A percentile compares a stretch with the other conserved stretches of the same genome.
Conservation (phyloP, 2,888 invertebrate species). For the Volucella inanis region DNA sequence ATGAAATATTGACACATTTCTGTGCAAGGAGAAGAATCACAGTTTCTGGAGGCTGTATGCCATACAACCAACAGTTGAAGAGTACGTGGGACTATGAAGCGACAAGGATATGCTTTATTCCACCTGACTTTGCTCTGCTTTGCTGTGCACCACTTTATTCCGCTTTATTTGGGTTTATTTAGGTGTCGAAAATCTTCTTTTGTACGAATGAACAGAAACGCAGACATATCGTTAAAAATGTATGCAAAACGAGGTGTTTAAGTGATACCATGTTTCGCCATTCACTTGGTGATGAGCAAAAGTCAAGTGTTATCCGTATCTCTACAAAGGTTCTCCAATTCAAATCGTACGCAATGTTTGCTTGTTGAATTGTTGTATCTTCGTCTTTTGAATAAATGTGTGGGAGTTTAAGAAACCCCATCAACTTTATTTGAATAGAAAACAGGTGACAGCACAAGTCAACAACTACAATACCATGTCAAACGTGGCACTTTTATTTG, state of each 20-base stretch:
- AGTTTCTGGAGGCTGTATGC: slow-evolving; percentile 4
- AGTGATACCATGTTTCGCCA: slow-evolving; percentile 53
- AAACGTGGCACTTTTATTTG: background rate
- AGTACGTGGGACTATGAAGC: slow-evolving; percentile 50
- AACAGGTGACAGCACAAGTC: slow-evolving; percentile 17
- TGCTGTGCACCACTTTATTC: too few relatives aligned
- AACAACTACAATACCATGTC: background rate
- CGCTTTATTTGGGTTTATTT: too few relatives aligned
- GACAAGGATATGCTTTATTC: slow-evolving; percentile 71
- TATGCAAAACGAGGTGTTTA: slow-evolving; percentile 73
- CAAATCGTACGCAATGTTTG: slow-evolving; percentile 20
- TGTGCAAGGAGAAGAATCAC: slow-evolving; percentile 23
- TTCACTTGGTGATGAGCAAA: slow-evolving; percentile 26
- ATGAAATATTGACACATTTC: slow-evolving; percentile 70
- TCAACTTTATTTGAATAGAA: slow-evolving; percentile 12
- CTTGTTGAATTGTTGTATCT: slow-evolving; percentile 35
- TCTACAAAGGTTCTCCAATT: slow-evolving; percentile 18
- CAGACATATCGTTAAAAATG: slow-evolving; percentile 73
- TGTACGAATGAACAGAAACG: slow-evolving; percentile 58
- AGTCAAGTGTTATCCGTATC: slow-evolving; percentile 5
- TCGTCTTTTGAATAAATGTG: slow-evolving; percentile 19
- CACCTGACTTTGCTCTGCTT: background rate
- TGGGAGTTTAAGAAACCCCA: slow-evolving; percentile 1
- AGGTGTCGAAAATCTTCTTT: slow-evolving; percentile 69
- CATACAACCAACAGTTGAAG: slow-evolving; percentile 43